phyloP scores from a whole-genome alignment of 2,797 vertebrate species.

The Mormyrus proboscirostris region DNA sequence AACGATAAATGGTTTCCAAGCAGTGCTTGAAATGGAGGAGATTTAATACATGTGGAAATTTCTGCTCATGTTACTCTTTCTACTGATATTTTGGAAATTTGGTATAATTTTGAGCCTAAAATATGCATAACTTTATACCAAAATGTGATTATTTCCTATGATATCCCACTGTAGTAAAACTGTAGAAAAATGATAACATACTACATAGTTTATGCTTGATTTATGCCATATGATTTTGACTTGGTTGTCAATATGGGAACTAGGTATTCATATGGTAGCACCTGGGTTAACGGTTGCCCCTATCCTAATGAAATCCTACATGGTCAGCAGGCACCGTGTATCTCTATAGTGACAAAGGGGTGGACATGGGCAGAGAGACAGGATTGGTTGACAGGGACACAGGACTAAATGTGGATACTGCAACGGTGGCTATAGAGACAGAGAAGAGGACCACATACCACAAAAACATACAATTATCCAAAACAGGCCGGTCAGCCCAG shows the following conservation, averaged over 20 bases:
- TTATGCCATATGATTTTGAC: neutral
- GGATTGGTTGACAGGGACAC: conserved; percentile 56
- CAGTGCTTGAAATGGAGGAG: neutral
- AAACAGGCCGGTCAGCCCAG: conserved; percentile 69
- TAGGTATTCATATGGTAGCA: neutral
- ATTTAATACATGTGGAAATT: neutral
- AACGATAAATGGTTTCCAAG: neutral
- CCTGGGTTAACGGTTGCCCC: neutral
- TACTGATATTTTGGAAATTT: conserved; percentile 9
- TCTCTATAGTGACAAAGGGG: conserved; percentile 13
- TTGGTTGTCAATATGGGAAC: neutral
- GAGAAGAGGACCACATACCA: conserved; percentile 69
- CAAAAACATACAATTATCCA: conserved; percentile 70
- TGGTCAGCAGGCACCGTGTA: neutral
- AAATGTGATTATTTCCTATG: neutral
- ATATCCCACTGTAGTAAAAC: neutral
- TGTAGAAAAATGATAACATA: neutral
- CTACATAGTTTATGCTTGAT: neutral
- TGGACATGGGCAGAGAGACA: conserved; percentile 47
- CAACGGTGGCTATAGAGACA: conserved; percentile 68
- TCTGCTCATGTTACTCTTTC: neutral
- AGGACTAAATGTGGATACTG: conserved; percentile 66
- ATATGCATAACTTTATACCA: neutral
- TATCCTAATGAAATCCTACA: neutral
- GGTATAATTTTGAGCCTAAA: neutral